Conservation (phyloP, 2,113 vertebrate species). For the Phyllostomus hastatus region DNA sequence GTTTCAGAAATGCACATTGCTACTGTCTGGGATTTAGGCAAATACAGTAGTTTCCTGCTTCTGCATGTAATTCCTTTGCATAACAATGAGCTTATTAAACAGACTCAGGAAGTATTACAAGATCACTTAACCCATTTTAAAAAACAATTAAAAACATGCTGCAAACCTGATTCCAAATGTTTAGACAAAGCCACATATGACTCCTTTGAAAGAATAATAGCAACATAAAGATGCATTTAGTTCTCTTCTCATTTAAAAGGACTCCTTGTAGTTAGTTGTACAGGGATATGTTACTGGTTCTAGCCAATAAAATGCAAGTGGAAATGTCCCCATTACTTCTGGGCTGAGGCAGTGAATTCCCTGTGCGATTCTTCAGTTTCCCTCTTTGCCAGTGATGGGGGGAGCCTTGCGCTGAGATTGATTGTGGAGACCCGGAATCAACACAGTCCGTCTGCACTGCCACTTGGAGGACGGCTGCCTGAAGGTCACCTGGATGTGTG, state of each 20-base stretch:
- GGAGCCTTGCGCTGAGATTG: background rate
- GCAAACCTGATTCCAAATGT: background rate
- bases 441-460: background rate
- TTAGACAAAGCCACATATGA: slow-evolving; percentile 33
- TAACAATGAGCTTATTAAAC: slow-evolving; percentile 46
- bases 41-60: slow-evolving; percentile 32
- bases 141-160: slow-evolving; percentile 28
- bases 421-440: background rate
- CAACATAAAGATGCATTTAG: background rate
- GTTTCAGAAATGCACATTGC: background rate
- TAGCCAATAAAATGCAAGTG: background rate
- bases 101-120: slow-evolving; percentile 43
- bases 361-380: background rate
- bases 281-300: background rate
- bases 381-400: too few relatives aligned
- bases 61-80: slow-evolving; percentile 23
- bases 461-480: background rate
- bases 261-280: background rate
- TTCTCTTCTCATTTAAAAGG: slow-evolving; percentile 11
- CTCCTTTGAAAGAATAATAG: background rate
- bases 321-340: background rate
- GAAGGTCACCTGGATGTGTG: background rate
- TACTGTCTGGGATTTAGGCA: background rate
- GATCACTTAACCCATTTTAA: background rate
- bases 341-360: background rate